Base-by-base conservation (phyloP, 1,140 invertebrate genomes). In the Pogonus chalceus region DNA sequence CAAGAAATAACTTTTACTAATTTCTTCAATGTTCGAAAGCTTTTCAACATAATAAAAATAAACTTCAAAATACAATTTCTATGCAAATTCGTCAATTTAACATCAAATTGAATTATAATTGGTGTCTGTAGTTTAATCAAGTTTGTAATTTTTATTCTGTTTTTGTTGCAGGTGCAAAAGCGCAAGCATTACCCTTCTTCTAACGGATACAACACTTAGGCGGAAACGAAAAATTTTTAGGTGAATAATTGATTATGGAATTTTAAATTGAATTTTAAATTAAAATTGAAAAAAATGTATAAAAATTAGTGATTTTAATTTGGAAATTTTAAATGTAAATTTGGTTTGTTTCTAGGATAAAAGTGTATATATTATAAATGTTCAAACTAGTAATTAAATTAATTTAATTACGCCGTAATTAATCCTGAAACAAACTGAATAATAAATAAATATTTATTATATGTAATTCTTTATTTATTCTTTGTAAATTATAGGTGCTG, bases 71-170 rank as follows among this genome's bases (percentile, higher is more conserved):
- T 43, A 43, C 37, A 43, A 43, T 43, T 16, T 43, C 37, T 43
- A 43, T 43, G 37, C 37, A 10, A 43, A 43, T 43, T 7, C 18
- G 37, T 16, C 37, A 43, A 43, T 43, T 43, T 43, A 12, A 43
- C 37, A 43, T 43, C 18, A 43, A 43, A 43, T 43, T 43, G 37
- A 18, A 43, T 43, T 43, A 43, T 43, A 43, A 43, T 43, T 43
- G 37, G 7, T 43, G 9, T 12, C 37, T 43, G 37, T 3, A 12
- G 37, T 43, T 12, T 12, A 43, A 18, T 43, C 18, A 12, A 43
- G 18, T 43, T 43, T 43, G 9, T 9, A 43, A 18, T 43, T 43
- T 43, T 43, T 12, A 10, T 43, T 43, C n/a, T n/a, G n/a, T 43
- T 12, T 43, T 43, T 9, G 9, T 43, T 43, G 18, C 37, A 43